phyloP scores from a whole-genome alignment of 2,797 vertebrate species.

The Clarias fuscus region DNA sequence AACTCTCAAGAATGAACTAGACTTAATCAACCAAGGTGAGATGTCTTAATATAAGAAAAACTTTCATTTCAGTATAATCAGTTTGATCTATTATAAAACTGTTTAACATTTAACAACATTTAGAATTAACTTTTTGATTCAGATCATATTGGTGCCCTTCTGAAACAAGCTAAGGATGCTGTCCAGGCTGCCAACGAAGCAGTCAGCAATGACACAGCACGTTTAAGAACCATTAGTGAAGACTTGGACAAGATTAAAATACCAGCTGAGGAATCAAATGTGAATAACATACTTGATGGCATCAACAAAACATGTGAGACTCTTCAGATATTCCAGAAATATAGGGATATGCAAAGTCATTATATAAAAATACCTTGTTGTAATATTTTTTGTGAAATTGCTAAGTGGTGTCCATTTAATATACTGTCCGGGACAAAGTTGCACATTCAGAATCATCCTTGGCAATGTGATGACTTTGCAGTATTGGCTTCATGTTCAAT shows the following conservation, averaged over 20 bases:
- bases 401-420: neutral
- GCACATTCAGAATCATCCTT: neutral
- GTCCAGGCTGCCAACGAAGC: slow-evolving; percentile 66
- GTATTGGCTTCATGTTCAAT: no score
- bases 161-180: slow-evolving; percentile 69
- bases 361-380: neutral
- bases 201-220: slow-evolving; percentile 64
- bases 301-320: slow-evolving; percentile 75
- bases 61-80: neutral
- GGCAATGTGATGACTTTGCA: neutral
- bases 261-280: slow-evolving; percentile 50
- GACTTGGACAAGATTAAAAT: slow-evolving; percentile 72
- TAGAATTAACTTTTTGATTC: slow-evolving; percentile 44
- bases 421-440: neutral
- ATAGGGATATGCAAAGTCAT: neutral
- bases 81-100: neutral
- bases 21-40: slow-evolving; percentile 76
- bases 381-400: neutral
- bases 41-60: neutral
- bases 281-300: slow-evolving; percentile 69
- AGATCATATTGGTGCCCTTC: slow-evolving; percentile 71
- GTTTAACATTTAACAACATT: neutral
- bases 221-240: slow-evolving; percentile 73
- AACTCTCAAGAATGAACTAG: slow-evolving; percentile 63
- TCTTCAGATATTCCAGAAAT: neutral